Percentiles rank a stretch among this genome's conserved stretches.
These are phyloP conservation scores for Pteropus rufus DNA, from an alignment of 2,797 vertebrate genomes.

Conservation along the genomic window DNA sequence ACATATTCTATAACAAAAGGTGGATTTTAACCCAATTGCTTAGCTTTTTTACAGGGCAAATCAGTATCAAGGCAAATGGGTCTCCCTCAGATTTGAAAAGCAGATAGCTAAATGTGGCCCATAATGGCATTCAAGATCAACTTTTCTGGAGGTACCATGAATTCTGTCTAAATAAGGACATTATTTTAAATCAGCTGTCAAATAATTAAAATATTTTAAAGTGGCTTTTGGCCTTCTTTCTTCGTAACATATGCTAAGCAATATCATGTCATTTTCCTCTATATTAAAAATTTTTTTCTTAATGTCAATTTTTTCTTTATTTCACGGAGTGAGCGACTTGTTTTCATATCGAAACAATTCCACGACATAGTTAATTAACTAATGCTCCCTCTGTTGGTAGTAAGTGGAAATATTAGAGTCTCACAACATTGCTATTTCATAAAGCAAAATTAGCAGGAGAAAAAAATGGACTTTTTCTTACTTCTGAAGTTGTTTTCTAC, in stretches of 20 bases:
- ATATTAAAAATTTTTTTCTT: constrained; percentile 49
- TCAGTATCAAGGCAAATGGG: constrained; percentile 1
- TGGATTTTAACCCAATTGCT: constrained; percentile 25
- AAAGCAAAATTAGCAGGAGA: constrained; percentile 37
- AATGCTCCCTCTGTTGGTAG: constrained; percentile 65
- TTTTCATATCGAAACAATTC: constrained; percentile 47
- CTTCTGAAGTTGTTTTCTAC: constrained; percentile 35
- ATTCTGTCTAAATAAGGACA: constrained; percentile 28
- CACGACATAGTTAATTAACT: constrained; percentile 58
- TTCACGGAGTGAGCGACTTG: not conserved
- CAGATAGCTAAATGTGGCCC: not conserved
- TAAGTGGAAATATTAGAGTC: constrained; percentile 47
- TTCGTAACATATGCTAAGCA: not conserved
- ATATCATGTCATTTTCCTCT: constrained; percentile 35
- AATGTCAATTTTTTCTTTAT: constrained; percentile 32
- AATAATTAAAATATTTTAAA: constrained; percentile 24
- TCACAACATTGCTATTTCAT: not conserved
- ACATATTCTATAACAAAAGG: not conserved
- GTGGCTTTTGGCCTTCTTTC: constrained; percentile 15
- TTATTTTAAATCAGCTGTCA: not conserved
- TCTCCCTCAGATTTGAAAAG: constrained; percentile 40
- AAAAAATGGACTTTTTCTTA: not conserved
- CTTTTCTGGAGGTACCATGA: constrained; percentile 5
- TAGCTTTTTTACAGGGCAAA: constrained; percentile 48
- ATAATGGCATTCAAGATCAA: not conserved